phyloP scores from a whole-genome alignment of 2,797 vertebrate genomes.

The Sardinella longiceps region DNA sequence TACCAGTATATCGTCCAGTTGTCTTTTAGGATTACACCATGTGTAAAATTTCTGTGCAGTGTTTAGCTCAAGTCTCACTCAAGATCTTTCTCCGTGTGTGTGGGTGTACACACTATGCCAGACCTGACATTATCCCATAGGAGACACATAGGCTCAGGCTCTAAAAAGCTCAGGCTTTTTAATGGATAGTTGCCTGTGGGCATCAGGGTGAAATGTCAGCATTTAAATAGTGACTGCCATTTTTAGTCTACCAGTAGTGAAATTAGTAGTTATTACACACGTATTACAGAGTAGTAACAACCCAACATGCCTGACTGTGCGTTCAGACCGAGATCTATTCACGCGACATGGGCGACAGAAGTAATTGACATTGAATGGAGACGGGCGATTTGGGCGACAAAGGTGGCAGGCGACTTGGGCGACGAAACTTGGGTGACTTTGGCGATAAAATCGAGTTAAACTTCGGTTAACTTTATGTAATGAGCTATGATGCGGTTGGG shows the following conservation, averaged over 20 bases:
- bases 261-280: no score
- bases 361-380: no score
- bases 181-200: neutral
- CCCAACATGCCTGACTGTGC: neutral
- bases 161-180: neutral
- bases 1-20: neutral
- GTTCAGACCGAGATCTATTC: no score
- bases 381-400: no score
- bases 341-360: no score
- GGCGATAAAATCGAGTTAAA: no score
- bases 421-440: no score
- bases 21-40: neutral
- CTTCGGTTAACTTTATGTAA: no score
- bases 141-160: no score
- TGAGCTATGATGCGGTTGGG: no score
- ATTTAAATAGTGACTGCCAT: neutral
- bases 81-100: neutral
- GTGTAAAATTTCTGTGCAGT: neutral
- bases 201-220: neutral
- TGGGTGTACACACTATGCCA: slow-evolving; percentile 1
- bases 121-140: neutral
- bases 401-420: no score
- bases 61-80: neutral
- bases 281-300: neutral
- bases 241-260: neutral